phyloP scores from a whole-genome alignment of 2,888 invertebrate genomes.

The Lysandra bellargus region DNA sequence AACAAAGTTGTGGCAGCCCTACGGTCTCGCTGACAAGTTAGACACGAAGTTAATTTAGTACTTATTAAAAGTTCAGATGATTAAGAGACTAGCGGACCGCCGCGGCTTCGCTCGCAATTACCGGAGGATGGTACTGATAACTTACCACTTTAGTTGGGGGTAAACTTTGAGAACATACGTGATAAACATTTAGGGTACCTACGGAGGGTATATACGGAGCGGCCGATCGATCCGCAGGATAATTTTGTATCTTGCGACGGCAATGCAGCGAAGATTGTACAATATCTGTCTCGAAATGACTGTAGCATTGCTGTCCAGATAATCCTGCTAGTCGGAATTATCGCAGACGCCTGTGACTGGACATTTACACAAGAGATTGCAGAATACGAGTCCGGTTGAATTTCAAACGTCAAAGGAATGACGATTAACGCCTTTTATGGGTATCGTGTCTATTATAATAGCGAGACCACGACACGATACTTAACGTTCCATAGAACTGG shows the following conservation, averaged over 20 bases:
- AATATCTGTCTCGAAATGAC: too few species aligned
- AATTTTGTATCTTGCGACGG: background rate
- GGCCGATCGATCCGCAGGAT: background rate
- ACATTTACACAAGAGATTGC: too few species aligned
- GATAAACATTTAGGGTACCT: background rate
- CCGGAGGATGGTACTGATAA: constrained; percentile 12
- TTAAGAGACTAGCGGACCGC: background rate
- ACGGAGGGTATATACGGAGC: background rate
- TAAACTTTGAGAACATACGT: background rate
- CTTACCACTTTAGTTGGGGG: constrained; percentile 5
- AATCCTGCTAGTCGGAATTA: too few species aligned
- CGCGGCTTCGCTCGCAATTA: constrained; percentile 18
- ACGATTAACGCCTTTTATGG: too few species aligned
- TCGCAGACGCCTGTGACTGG: too few species aligned
- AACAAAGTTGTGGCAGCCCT: background rate
- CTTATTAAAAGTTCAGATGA: constrained; percentile 25
- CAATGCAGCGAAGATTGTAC: too few species aligned
- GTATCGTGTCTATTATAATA: too few species aligned
- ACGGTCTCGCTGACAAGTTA: constrained; percentile 22
- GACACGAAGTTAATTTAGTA: constrained; percentile 28
- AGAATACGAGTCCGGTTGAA: too few species aligned
- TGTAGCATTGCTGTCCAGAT: too few species aligned
- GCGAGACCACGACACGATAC: too few species aligned
- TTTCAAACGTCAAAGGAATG: too few species aligned
- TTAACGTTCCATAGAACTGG: too few species aligned